Evolutionary conservation across 64 coral and sea anemone species (phyloP), one percentile per base, ranked within the genome.

Genomic region (Astreopora myriophthalma): DNA sequence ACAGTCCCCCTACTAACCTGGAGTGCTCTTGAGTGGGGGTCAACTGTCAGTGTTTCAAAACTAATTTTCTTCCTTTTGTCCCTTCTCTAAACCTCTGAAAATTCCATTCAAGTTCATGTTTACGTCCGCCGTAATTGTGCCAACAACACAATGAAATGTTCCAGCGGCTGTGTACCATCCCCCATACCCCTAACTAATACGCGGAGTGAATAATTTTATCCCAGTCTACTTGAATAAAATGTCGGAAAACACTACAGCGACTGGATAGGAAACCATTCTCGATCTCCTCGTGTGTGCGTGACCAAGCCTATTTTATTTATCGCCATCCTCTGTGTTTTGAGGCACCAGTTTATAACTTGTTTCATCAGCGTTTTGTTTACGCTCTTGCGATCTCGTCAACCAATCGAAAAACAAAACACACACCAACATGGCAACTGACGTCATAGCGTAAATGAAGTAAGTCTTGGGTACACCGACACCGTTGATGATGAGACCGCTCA

Each of bases 401-500:
- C 34, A 63, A 33, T 83, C 2, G 10, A 19, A 24, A 14, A 34
- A 22, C 34, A 37, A 26, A 32, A 83, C 24, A 7, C 37, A 55
- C 61, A 6, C 57, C 13, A 83, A 60, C 2, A 64, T 5, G 30
- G 34, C 9, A 38, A 83, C 1, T 63, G 79, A 25, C 20, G 34
- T 64, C 22, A 83, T 0, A 65, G 79, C 61, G 31, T 39, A 83
- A 58, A 83, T 64, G 29, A 83, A 65, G 61, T 64, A 83, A 5
- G 79, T 83, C 48, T 26, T 63, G 17, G 79, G 52, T 63, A 83
- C 32, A 10, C 79, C 79, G 8, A 83, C 17, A 13, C 34, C 5
- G 57, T 83, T 83, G 8, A 83, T 83, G 6, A 83, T 34, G 19
- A 83, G 27, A 83, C 79, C 79, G 79, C 79, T 83, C 55, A 64